Evolutionary conservation across 2,797 vertebrate genomes (phyloP).

Genomic region (Paedocypris micromegethes): DNA sequence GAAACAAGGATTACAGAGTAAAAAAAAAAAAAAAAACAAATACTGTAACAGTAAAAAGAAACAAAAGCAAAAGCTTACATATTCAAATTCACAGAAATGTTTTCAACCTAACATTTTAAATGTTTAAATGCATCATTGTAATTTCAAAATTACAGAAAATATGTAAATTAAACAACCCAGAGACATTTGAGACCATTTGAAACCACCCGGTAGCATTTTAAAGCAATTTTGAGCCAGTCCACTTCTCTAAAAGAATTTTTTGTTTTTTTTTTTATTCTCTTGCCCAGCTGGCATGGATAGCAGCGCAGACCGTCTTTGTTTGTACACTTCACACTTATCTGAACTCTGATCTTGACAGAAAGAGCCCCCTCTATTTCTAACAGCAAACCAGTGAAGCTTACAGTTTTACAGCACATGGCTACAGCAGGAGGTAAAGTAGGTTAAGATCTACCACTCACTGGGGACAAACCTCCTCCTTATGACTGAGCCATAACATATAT

Average conservation of each 20-base stretch:
- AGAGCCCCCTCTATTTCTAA: background rate
- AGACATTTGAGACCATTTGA: too few species aligned
- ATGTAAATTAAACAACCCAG: too few species aligned
- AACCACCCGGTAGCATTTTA: background rate
- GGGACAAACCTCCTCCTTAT: conserved; percentile 13
- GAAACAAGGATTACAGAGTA: too few species aligned
- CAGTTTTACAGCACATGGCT: conserved; percentile 4
- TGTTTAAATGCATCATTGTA: too few species aligned
- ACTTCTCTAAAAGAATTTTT: background rate
- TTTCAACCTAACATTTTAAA: too few species aligned
- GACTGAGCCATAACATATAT: background rate
- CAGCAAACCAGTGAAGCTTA: conserved; percentile 36
- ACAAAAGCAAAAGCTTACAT: too few species aligned
- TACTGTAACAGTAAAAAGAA: too few species aligned
- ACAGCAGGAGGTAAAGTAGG: conserved; percentile 37
- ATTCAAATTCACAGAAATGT: too few species aligned
- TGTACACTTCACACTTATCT: conserved; percentile 11
- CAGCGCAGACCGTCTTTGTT: conserved; percentile 12
- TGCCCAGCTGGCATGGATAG: background rate
- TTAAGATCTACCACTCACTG: conserved; percentile 26
- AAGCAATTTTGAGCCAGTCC: background rate
- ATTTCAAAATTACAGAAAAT: too few species aligned
- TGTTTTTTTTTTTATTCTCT: background rate
- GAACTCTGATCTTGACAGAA: conserved; percentile 22
- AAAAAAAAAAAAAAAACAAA: too few species aligned